A percentile compares a stretch with the other conserved stretches of the same genome.
These are phyloP conservation scores for Trochalopteron elliotii DNA, from an alignment of 2,113 vertebrate species.

Conservation along the genomic window DNA sequence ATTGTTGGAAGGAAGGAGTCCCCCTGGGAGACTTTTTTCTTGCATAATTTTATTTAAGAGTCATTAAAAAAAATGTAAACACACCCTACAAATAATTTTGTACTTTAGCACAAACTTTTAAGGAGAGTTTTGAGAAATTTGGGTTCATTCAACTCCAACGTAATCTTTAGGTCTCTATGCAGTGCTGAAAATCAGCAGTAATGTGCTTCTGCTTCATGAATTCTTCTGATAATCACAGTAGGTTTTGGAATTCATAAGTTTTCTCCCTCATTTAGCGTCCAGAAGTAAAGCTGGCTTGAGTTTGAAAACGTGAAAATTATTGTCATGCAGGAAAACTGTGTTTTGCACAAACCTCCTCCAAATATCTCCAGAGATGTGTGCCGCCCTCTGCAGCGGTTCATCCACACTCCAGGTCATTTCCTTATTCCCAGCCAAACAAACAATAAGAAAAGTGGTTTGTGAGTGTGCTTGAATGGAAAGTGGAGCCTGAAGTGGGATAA, in stretches of 20 bases:
- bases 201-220: background rate
- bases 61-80: background rate
- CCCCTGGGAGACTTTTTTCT: background rate
- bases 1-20: background rate
- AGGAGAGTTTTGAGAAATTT: background rate
- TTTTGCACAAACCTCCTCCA: background rate
- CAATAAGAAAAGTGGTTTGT: background rate
- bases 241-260: background rate
- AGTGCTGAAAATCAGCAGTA: background rate
- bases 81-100: background rate
- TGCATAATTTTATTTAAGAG: too few relatives aligned
- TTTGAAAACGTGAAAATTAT: background rate
- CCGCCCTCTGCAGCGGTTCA: slow-evolving; percentile 50
- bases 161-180: background rate
- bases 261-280: rapidly evolving
- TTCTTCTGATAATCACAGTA: background rate
- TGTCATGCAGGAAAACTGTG: background rate
- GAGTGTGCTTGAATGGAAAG: slow-evolving; percentile 16
- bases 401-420: slow-evolving; percentile 36
- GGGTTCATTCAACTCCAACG: background rate
- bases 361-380: background rate
- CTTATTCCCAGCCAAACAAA: slow-evolving; percentile 43
- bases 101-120: background rate
- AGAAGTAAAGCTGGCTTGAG: background rate
- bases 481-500: background rate